Base-by-base conservation (phyloP, 2,888 invertebrate genomes). In the Dromius quadrimaculatus region DNA sequence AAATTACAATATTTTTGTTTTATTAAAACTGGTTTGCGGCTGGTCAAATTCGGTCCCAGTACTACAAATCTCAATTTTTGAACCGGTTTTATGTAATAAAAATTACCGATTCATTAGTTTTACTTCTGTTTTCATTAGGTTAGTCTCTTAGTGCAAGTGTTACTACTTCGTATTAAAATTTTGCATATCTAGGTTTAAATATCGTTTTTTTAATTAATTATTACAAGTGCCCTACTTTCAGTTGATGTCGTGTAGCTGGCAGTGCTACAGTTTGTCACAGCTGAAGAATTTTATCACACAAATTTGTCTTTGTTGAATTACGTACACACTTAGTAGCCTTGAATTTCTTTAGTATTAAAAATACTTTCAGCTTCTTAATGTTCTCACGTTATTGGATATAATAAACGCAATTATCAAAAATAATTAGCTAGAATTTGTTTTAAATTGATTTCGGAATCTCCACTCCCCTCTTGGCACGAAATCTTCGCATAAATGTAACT, bases 281-380 rank as follows among this genome's bases (percentile, higher is more conserved):
- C 41, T 61, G 61, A 61, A 61, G 41, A 61, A 61, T 61, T 61
- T 61, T 61, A 61, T 61, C 61, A 61, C 38, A 41, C 61, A 28
- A 54, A 61, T 38, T 41, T 41, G 61, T 61, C 61, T 41, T 61
- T 61, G 41, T 61, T 13, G 22, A 23, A 11, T 34, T 34, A 41
- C 22, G 38, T 36, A 36, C 19, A 59, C 34, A 23, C 15, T 36
- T n/a, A 15, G 38, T 61, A 41, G 61, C 38, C 50, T 54, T 54
- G 50, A 54, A 54, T 54, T 54, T 28, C 11, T 20, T 11, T 13
- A 15, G 28, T 54, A 54, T 54, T 54, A 54, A 54, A 54, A 54
- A 54, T 54, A 54, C 50, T 54, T 54, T 54, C 50, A 28, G 61
- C 61, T 19, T 15, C 20, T 15, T 38, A 38, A 32, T 15, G 32